Base-by-base conservation (phyloP, 2,797 vertebrate genomes). In the Pygocentrus nattereri region DNA sequence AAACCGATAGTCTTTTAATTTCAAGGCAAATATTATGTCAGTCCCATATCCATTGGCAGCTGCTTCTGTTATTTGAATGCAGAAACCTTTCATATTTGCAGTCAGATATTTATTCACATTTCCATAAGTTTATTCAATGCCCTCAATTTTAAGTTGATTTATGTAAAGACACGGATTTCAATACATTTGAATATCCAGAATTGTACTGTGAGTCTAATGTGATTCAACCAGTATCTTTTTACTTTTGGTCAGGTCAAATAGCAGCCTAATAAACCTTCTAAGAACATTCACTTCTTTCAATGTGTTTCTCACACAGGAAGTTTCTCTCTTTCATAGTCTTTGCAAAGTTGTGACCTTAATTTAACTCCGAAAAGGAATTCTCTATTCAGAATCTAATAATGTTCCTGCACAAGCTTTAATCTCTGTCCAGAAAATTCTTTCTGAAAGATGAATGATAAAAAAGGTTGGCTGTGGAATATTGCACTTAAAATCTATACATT, bases 341-440 rank as follows among this genome's bases (percentile, higher is more conserved):
- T 61, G n/a, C 59, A 61, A 31, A 62, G 27, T 31, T 62, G 59
- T 62, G 27, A 8, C 59, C 27, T 62, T 38, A 31, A 21, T 21
- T 34, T 65, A 68, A 68, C 38, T 68, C 65, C 13, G 34, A 38
- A 65, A 65, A 34, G 7, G 15, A 31, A 65, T 31, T 65, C 62
- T 65, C 62, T 34, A 19, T 62, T 62, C 0, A 15, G 62, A 56
- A 56, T 23, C 21, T 58, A 23, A 16, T 5, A 19, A 62, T 62
- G 6, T 65, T 31, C 18, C 62, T 65, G 62, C 30, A 38, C 15
- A 15, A 38, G 30, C 7, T 65, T 58, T n/a, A 23, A 10, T 56
- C 21, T 21, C 21, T 23, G n/a, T 10, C 10, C n/a, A 44, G 11
- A 44, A 44, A 10, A 12, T 12, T 44, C 8, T 5, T 38, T 38